phyloP scores from a whole-genome alignment of 2,797 vertebrate species.

The Etheostoma perlongum region DNA sequence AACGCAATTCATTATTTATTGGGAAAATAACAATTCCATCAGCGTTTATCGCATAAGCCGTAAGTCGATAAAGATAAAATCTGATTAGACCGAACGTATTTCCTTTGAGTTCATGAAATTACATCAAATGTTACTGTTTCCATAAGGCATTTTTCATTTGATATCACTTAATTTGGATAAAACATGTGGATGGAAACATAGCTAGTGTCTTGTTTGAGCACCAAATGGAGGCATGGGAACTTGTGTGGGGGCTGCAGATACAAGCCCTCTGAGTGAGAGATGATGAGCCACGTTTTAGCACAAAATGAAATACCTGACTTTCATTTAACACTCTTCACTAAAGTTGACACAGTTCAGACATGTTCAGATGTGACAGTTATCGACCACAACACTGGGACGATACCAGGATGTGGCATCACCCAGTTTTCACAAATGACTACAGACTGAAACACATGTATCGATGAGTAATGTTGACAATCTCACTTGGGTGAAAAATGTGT shows the following conservation, averaged over 20 bases:
- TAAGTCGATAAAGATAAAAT: no score
- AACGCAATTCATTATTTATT: no score
- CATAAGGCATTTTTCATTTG: no score
- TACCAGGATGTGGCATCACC: constrained; percentile 74
- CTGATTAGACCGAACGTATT: no score
- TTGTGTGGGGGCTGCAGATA: not conserved
- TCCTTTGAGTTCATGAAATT: no score
- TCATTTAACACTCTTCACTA: constrained; percentile 36
- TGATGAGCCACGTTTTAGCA: constrained; percentile 22
- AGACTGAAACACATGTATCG: constrained; percentile 26
- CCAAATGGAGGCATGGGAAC: constrained; percentile 33
- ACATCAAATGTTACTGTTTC: no score
- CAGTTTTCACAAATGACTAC: constrained; percentile 53
- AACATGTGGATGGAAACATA: no score
- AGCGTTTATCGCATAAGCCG: no score
- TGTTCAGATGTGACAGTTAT: constrained; percentile 54
- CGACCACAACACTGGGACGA: constrained; percentile 54
- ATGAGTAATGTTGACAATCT: constrained; percentile 71
- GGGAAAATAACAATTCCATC: no score
- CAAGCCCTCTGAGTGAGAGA: constrained; percentile 15
- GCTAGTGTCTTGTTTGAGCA: not conserved
- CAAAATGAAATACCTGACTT: constrained; percentile 40
- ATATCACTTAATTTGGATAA: no score
- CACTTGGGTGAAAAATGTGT: constrained; percentile 51
- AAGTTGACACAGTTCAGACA: constrained; percentile 51